Conservation (phyloP, 2,113 vertebrate genomes). For the Eretmochelys imbricata region DNA sequence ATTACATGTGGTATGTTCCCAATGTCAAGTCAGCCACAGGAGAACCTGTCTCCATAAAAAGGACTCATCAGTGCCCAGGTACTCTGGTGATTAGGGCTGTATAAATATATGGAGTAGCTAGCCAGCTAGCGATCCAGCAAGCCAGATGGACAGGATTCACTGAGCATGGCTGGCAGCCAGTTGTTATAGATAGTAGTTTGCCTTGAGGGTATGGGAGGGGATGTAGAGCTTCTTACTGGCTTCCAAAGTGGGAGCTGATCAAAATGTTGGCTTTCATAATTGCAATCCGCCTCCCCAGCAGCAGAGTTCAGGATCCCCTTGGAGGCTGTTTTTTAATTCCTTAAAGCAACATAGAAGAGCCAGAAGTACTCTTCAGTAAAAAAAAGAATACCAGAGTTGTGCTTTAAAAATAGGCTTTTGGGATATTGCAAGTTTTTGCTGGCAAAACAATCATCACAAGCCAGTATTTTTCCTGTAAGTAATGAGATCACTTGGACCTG, state of each 20-base stretch:
- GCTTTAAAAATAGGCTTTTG: slow-evolving; percentile 50
- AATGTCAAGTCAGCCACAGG: not conserved
- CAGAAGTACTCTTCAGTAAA: not conserved
- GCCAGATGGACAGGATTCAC: slow-evolving; percentile 59
- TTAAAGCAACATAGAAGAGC: not conserved
- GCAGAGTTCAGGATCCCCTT: not conserved
- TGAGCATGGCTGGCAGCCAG: slow-evolving; percentile 32
- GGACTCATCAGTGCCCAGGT: not conserved
- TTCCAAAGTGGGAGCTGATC: slow-evolving; percentile 44
- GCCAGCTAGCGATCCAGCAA: slow-evolving; percentile 26
- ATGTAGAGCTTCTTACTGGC: slow-evolving; percentile 61
- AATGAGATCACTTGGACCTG: slow-evolving; percentile 66
- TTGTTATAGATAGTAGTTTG: slow-evolving; percentile 35
- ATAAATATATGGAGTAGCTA: rapidly evolving
- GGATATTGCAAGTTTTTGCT: slow-evolving; percentile 32
- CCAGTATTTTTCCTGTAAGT: slow-evolving; percentile 54
- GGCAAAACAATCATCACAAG: slow-evolving; percentile 31
- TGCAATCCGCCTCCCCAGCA: slow-evolving; percentile 41
- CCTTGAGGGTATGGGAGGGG: slow-evolving; percentile 25
- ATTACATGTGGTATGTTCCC: not conserved
- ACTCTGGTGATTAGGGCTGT: slow-evolving; percentile 18
- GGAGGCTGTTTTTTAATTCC: slow-evolving; percentile 20
- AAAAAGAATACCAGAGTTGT: not conserved
- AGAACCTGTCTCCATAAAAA: not conserved
- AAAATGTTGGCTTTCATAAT: slow-evolving; percentile 55